Conservation (phyloP, 35 echinoderm and acorn worm genomes). For the Ophioderma brevispina region DNA sequence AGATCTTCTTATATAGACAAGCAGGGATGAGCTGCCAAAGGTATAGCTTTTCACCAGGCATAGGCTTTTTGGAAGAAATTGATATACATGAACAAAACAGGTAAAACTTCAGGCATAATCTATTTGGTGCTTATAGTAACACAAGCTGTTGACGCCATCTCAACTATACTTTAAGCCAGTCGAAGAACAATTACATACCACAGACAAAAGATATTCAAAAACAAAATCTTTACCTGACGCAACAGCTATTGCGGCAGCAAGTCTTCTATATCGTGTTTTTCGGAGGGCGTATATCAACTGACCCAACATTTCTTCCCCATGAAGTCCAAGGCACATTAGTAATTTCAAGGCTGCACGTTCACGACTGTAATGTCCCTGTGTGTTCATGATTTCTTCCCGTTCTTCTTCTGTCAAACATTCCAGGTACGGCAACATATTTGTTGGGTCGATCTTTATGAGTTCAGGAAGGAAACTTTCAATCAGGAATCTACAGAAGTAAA, state of each 20-base stretch:
- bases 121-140: too few relatives aligned
- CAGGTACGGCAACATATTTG: not conserved
- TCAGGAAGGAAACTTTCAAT: not conserved
- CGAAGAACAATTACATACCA: too few relatives aligned
- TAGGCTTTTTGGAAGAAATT: too few relatives aligned
- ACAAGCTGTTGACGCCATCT: too few relatives aligned
- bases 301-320: not conserved
- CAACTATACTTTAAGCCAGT: too few relatives aligned
- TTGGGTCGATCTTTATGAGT: not conserved
- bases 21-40: too few relatives aligned
- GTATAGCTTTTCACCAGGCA: too few relatives aligned
- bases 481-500: not conserved
- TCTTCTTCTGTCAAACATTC: not conserved
- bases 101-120: too few relatives aligned
- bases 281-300: not conserved
- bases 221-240: not conserved
- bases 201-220: too few relatives aligned
- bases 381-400: not conserved
- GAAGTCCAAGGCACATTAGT: not conserved
- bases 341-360: not conserved
- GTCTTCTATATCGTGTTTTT: not conserved
- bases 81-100: too few relatives aligned
- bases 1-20: too few relatives aligned
- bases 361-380: not conserved
- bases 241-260: not conserved